Evolutionary conservation across 2,888 invertebrate genomes (phyloP).

Genomic region (Dermolepida albohirtum): DNA sequence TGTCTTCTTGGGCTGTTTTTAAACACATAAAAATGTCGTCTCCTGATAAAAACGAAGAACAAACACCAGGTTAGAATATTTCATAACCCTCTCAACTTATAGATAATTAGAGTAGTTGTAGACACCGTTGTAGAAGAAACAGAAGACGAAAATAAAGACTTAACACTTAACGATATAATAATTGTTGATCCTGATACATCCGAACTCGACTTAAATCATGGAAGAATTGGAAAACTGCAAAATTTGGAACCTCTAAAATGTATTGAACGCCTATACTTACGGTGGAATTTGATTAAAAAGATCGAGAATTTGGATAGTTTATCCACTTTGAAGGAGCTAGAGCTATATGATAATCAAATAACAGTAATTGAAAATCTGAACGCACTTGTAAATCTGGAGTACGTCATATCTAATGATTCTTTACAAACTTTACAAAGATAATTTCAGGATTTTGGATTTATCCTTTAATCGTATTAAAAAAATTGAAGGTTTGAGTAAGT

Average conservation of each 20-base stretch:
- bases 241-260: constrained; percentile 82
- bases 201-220: constrained; percentile 91
- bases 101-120: no score
- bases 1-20: no score
- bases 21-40: no score
- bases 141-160: constrained; percentile 50
- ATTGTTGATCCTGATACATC: constrained; percentile 75
- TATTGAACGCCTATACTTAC: constrained; percentile 84
- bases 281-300: constrained; percentile 96
- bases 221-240: constrained; percentile 84
- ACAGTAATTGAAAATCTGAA: constrained; percentile 91
- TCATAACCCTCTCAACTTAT: no score
- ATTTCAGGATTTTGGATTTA: constrained; percentile 86
- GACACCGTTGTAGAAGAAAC: background rate
- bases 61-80: no score
- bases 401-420: constrained; percentile 64
- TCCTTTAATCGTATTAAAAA: constrained; percentile 94
- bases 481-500: constrained; percentile 83
- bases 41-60: no score
- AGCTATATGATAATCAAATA: constrained; percentile 98
- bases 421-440: constrained; percentile 30
- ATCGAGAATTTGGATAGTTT: constrained; percentile 89
- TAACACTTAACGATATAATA: constrained; percentile 71
- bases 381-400: constrained; percentile 88
- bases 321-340: constrained; percentile 84